Percentiles rank a stretch among this genome's conserved stretches.
Conservation (phyloP, 2,113 vertebrate species). For the Copsychus sechellarum region DNA sequence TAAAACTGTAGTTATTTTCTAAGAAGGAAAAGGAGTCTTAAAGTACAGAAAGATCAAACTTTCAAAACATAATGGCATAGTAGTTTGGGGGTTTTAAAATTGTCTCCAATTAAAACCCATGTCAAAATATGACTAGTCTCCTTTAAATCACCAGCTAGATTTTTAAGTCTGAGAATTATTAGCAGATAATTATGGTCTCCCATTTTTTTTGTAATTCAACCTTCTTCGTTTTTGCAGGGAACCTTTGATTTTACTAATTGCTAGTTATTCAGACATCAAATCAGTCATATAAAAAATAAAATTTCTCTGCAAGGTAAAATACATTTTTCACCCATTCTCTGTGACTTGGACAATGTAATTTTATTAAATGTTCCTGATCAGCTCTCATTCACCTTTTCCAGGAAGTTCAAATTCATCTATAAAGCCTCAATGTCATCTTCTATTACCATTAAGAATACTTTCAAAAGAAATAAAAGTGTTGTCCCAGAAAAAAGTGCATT, state of each 20-base stretch:
- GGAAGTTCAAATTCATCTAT: conserved; percentile 25
- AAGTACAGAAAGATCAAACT: not conserved
- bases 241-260: not conserved
- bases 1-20: not conserved
- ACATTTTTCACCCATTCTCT: not conserved
- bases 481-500: not conserved
- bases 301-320: not conserved
- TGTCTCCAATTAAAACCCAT: not conserved
- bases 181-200: not conserved
- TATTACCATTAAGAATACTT: not conserved
- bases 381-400: not conserved
- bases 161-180: not conserved
- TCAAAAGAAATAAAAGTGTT: conserved; percentile 13
- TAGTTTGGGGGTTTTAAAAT: not conserved
- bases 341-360: not conserved
- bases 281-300: not conserved
- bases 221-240: not conserved
- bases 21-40: not conserved
- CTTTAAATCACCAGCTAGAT: not conserved
- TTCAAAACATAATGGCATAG: not conserved
- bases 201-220: not conserved
- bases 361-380: not conserved
- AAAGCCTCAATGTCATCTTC: conserved; percentile 3
- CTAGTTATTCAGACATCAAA: not conserved
- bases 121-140: not conserved